phyloP scores from a whole-genome alignment of 1,140 invertebrate species.

The Elymnias hypermnestra region DNA sequence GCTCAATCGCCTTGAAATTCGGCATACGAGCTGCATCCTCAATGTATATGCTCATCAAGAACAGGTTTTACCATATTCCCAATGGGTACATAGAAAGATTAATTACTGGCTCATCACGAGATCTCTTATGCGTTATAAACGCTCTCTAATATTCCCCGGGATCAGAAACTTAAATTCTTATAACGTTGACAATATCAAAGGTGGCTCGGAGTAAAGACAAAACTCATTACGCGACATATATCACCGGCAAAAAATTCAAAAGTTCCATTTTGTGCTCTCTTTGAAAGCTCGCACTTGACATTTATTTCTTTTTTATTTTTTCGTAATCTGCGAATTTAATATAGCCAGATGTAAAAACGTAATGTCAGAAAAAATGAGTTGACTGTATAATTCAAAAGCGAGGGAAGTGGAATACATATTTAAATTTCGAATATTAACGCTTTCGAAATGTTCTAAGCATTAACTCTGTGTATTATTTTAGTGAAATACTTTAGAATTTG shows the following conservation, averaged over 20 bases:
- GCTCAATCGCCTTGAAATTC: too few species aligned
- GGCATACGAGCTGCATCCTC: too few species aligned
- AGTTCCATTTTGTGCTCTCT: conserved; percentile 4
- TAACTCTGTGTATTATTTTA: conserved; percentile 12
- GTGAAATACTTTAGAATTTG: conserved; percentile 7
- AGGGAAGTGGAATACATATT: conserved; percentile 39
- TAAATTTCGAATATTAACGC: conserved; percentile 40
- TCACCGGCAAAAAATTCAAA: background rate
- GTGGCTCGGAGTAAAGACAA: too few species aligned
- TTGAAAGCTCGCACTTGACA: conserved; percentile 42
- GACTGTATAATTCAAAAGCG: conserved; percentile 40
- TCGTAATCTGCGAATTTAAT: conserved; percentile 56
- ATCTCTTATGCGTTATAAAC: too few species aligned
- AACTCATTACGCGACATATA: background rate
- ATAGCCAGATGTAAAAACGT: conserved; percentile 51
- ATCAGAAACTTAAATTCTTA: too few species aligned
- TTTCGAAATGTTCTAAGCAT: conserved; percentile 25
- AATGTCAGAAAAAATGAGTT: conserved; percentile 35
- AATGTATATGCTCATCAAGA: too few species aligned
- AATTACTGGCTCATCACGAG: too few species aligned
- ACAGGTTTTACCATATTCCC: too few species aligned
- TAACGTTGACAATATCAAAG: too few species aligned
- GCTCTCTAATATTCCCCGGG: too few species aligned
- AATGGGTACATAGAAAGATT: too few species aligned
- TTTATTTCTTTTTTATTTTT: conserved; percentile 56